phyloP scores from a whole-genome alignment of 2,113 vertebrate species.

The Atherinomorus stipes region DNA sequence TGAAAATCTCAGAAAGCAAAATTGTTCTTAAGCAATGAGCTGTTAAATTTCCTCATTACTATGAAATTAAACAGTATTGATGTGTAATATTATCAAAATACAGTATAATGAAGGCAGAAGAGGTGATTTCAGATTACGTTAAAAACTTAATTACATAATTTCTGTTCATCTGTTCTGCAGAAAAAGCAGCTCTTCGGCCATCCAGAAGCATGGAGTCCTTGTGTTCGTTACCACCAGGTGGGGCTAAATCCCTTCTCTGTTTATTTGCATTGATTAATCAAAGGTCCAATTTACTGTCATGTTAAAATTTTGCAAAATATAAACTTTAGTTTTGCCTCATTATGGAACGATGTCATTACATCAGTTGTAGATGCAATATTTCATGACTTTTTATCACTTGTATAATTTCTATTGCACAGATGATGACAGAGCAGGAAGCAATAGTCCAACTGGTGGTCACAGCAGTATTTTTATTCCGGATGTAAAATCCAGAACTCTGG shows the following conservation, averaged over 20 bases:
- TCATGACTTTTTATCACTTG: neutral
- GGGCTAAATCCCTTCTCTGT: conserved; percentile 49
- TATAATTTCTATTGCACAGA: conserved; percentile 72
- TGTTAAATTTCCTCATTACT: too few species aligned
- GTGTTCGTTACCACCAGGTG: conserved; percentile 93
- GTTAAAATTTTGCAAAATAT: neutral
- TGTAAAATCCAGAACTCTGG: conserved; percentile 87
- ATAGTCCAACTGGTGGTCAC: conserved; percentile 80
- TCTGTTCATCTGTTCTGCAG: conserved; percentile 73
- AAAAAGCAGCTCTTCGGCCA: conserved; percentile 92
- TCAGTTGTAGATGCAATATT: neutral
- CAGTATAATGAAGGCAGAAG: too few species aligned
- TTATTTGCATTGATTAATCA: neutral
- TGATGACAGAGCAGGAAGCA: conserved; percentile 85
- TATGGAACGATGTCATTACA: neutral
- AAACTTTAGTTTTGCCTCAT: neutral
- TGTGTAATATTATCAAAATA: too few species aligned
- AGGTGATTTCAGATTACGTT: neutral
- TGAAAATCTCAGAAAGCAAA: too few species aligned
- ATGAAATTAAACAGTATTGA: neutral
- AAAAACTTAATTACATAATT: neutral
- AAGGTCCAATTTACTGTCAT: neutral
- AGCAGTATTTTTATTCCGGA: conserved; percentile 87
- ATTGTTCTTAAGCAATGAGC: too few species aligned
- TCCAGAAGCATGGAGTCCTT: conserved; percentile 98